These are phyloP conservation scores for Diplodus puntazzo DNA, from an alignment of 2,797 vertebrate genomes.

Conservation along the genomic window DNA sequence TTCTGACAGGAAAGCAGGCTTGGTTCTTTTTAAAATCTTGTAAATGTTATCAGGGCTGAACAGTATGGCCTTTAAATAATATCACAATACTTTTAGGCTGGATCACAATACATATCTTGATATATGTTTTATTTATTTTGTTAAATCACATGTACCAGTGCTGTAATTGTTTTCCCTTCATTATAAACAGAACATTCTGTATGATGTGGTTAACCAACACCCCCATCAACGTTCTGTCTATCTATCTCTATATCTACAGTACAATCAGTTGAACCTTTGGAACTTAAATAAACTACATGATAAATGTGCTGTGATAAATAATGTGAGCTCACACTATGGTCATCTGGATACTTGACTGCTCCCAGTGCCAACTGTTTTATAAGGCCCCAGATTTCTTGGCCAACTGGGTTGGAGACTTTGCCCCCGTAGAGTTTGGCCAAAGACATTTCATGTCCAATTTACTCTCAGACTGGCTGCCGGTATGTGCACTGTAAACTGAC, in stretches of 20 bases:
- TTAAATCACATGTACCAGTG: too few species aligned
- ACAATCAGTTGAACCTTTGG: constrained; percentile 67
- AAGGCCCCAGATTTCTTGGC: constrained; percentile 27
- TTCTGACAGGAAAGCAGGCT: not conserved
- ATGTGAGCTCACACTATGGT: constrained; percentile 21
- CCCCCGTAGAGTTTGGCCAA: not conserved
- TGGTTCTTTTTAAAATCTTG: not conserved
- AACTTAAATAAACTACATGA: constrained; percentile 63
- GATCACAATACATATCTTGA: too few species aligned
- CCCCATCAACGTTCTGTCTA: not conserved
- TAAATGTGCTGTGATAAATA: constrained; percentile 47
- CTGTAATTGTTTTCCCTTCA: too few species aligned
- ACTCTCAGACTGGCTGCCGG: constrained; percentile 22
- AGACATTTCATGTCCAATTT: constrained; percentile 43
- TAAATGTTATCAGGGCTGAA: not conserved
- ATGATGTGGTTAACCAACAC: constrained; percentile 31
- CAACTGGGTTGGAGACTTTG: constrained; percentile 55
- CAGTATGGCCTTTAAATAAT: too few species aligned
- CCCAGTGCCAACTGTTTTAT: constrained; percentile 24
- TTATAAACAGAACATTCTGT: not conserved
- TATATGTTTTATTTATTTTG: not conserved
- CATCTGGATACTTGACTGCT: constrained; percentile 23
- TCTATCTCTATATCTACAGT: constrained; percentile 4
- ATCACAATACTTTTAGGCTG: too few species aligned
- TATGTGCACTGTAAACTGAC: constrained; percentile 3